Evolutionary conservation across 2,888 invertebrate species (phyloP), one percentile per base, ranked within the genome.

Genomic region (Lasius fuliginosus): DNA sequence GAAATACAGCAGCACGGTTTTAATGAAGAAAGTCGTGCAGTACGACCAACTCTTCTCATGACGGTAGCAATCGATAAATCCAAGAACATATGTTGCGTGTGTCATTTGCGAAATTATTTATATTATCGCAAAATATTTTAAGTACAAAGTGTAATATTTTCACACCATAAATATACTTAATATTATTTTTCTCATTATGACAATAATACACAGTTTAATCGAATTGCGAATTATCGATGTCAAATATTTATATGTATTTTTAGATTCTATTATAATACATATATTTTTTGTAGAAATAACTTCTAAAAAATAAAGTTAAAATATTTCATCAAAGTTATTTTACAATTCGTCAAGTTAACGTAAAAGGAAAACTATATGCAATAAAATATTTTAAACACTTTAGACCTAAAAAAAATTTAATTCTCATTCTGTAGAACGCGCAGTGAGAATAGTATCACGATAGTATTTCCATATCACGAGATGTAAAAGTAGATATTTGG

Each of bases 1-100:
- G 89, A 92, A 89, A 91, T 89, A 89, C 87, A 82, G 90, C 88
- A 46, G 87, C 84, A 69, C 73, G 79, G 79, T 86, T 89, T 89
- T 85, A 84, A 85, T 83, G 42, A 75, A 73, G 85, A 77, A 85
- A 83, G 81, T 60, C 40, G 71, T 68, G 83, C 64, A 75, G 82
- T 81, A 77, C 75, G 79, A 62, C 18, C 62, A 69, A 79, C 74
- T 76, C 75, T 65, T 73, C 62, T 89, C 77, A 46, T 27, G 30
- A 42, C 67, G 85, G 56, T 58, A 74, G 82, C 75, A 68, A 85
- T 88, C 89, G 79, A 84, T 87, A 69, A 83, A 49, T 58, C 8
- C n/a, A 53, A 62, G 46, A 75, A 71, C 49, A 60, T 18, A 36
- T 60, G 73, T 81, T 46, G 12, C 46, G 33, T 36, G 23, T 58